These are phyloP conservation scores for Scortum barcoo DNA, from an alignment of 2,113 vertebrate species.

Conservation along the genomic window DNA sequence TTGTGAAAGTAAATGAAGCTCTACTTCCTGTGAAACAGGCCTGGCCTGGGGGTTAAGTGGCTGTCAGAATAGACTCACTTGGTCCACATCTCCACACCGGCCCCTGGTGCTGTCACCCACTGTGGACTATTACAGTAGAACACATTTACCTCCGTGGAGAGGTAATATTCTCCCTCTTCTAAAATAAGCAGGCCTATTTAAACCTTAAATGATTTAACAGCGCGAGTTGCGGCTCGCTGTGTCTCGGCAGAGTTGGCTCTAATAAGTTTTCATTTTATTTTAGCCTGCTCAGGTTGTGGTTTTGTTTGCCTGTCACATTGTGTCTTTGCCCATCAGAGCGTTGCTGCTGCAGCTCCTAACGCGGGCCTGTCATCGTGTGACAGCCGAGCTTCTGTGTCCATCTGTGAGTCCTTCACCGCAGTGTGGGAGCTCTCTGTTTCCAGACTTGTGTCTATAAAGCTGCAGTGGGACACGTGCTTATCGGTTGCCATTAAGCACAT, in stretches of 20 bases:
- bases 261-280: conserved; percentile 60
- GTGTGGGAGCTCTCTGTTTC: conserved; percentile 36
- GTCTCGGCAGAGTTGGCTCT: conserved; percentile 24
- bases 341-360: conserved; percentile 47
- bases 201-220: conserved; percentile 36
- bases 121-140: conserved; percentile 47
- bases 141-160: conserved; percentile 43
- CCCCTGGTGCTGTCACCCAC: conserved; percentile 39
- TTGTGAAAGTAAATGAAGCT: conserved; percentile 43
- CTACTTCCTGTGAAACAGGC: conserved; percentile 26
- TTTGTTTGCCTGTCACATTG: conserved; percentile 66
- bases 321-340: conserved; percentile 46
- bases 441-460: conserved; percentile 44
- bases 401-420: conserved; percentile 49
- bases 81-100: conserved; percentile 23
- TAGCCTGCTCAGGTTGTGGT: conserved; percentile 48
- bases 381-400: conserved; percentile 57
- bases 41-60: conserved; percentile 40
- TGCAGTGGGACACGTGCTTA: conserved; percentile 32
- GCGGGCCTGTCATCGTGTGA: conserved; percentile 66
- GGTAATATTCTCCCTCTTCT: conserved; percentile 37
- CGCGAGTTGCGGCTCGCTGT: background rate
- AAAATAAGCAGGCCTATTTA: conserved; percentile 45
- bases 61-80: conserved; percentile 49
- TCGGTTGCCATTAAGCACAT: conserved; percentile 6